Base-by-base conservation (phyloP, 2,113 vertebrate species). In the Aspiorhynchus laticeps region DNA sequence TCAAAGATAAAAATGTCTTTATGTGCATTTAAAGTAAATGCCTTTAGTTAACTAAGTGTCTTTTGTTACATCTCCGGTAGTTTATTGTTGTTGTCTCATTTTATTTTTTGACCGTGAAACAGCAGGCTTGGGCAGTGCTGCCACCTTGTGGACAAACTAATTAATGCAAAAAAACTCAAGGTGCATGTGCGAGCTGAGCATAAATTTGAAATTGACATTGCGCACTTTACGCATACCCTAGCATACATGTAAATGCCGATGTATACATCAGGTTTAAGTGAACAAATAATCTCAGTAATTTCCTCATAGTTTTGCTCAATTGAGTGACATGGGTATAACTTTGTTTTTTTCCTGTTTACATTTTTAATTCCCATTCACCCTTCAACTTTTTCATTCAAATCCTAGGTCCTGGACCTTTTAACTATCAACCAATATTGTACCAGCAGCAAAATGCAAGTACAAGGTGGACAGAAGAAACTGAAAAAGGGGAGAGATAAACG, bases 401-500 rank as follows among this genome's bases (percentile, higher is more conserved):
- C 14, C 79, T 41, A 43, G 36, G 59, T 19, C 4, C n/a, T 46
- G 43, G 7, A 43, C 36, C 24, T 38, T 24, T 43, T 38, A 63
- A 61, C 21, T 80, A 41, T 6, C 33, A 26, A 17, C 24, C 53
- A 6, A 80, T 67, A 67, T 21, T 82, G 61, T 21, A 46, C 61
- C 41, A 48, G 61, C 12, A 43, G 15, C 61, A 14, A 71, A 81
- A 69, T n/a, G 36, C 10, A 51, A 83, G 43, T 10, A 48, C 80
- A 48, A 41, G 56, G 71, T 21, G 73, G 10, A 51, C 19, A 53
- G n/a, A 36, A 87, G 38, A 36, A 80, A 76, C 19, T 14, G 56
- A 80, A n/a, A 73, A 46, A 59, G 73, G 65, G 24, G 10, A 38
- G 36, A 31, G 46, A 80, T 63, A 63, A 93, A 93, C 84, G 83